Conservation (phyloP, 2,797 vertebrate genomes). For the Sardinella longiceps region DNA sequence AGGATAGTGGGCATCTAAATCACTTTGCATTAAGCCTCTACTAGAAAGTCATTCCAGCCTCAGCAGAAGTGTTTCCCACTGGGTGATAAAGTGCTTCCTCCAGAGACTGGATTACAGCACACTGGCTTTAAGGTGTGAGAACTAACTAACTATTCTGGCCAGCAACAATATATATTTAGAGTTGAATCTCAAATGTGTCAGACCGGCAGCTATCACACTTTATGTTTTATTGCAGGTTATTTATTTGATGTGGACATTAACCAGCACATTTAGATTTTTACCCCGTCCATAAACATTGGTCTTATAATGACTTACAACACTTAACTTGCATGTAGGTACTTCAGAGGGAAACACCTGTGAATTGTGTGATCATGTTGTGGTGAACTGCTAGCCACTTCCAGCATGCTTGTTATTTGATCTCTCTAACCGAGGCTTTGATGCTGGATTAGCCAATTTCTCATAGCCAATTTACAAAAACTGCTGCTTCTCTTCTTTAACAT, state of each 20-base stretch:
- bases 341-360: neutral
- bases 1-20: neutral
- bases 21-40: neutral
- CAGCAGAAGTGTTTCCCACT: neutral
- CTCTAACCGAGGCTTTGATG: neutral
- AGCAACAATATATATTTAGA: neutral
- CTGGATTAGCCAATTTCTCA: neutral
- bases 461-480: too few species aligned
- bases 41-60: neutral
- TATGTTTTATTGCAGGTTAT: neutral
- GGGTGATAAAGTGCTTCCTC: neutral
- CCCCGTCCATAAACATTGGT: neutral
- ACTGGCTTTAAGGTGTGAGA: neutral
- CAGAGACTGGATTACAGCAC: neutral
- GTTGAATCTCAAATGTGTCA: neutral
- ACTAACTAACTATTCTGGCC: neutral
- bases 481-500: neutral
- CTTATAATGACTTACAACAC: neutral
- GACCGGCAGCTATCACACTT: neutral
- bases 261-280: neutral
- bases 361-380: neutral
- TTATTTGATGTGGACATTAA: neutral
- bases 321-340: neutral
- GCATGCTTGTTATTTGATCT: too few species aligned
- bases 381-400: too few species aligned